Evolutionary conservation across 2,888 invertebrate genomes (phyloP).

Genomic region (Diarsia rubi): DNA sequence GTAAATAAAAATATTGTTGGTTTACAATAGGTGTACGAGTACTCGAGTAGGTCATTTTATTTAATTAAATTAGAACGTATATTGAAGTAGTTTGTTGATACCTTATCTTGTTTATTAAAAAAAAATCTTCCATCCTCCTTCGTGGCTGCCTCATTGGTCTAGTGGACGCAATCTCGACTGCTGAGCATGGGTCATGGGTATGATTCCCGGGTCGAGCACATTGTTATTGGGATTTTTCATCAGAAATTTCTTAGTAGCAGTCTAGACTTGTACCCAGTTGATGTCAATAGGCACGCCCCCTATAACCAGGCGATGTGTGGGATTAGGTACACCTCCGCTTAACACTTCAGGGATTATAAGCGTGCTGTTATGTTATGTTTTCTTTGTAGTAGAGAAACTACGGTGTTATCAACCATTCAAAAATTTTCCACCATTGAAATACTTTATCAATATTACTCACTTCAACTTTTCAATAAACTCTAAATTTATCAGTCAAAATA

Average conservation of each 20-base stretch:
- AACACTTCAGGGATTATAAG: no score
- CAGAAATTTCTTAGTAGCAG: no score
- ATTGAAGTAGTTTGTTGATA: not conserved
- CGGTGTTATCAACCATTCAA: constrained; percentile 3
- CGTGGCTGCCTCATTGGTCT: no score
- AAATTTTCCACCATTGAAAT: constrained; percentile 11
- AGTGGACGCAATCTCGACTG: no score
- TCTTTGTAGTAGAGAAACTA: not conserved
- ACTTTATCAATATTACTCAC: constrained; percentile 6
- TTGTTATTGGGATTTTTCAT: no score
- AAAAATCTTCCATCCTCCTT: not conserved
- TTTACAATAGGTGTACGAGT: constrained; percentile 7
- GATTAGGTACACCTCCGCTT: no score
- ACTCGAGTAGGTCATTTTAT: not conserved
- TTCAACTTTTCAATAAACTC: constrained; percentile 13
- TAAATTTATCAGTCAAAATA: constrained; percentile 21
- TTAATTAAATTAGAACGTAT: constrained; percentile 15
- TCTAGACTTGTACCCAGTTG: no score
- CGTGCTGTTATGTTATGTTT: no score
- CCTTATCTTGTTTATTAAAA: not conserved
- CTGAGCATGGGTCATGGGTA: no score
- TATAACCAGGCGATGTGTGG: no score
- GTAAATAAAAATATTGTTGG: not conserved
- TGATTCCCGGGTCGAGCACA: no score
- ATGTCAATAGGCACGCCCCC: no score